Conservation (phyloP, 2,888 invertebrate species). For the Cheilosia pagana region DNA sequence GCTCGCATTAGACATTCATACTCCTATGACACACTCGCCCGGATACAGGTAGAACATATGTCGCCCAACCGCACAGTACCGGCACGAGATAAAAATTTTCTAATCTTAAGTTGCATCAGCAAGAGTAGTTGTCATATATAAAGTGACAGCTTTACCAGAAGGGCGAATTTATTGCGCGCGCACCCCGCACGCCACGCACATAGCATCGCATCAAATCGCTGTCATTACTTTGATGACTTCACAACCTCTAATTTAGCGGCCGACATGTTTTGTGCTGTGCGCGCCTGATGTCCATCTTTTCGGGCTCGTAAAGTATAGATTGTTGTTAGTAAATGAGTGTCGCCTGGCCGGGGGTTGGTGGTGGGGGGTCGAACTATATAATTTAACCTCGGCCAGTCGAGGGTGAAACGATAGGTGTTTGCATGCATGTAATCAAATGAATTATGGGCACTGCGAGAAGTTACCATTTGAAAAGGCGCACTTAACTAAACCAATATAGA, state of each 20-base stretch:
- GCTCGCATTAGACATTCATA: conserved; percentile 45
- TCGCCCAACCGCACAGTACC: conserved; percentile 46
- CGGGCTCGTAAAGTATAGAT: conserved; percentile 35
- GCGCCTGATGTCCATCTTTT: conserved; percentile 69
- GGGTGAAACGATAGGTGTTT: conserved; percentile 67
- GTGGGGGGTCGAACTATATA: conserved; percentile 44
- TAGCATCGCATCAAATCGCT: conserved; percentile 63
- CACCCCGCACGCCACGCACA: conserved; percentile 1
- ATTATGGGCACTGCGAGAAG: conserved; percentile 68
- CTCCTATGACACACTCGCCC: conserved; percentile 28
- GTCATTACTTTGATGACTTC: conserved; percentile 74
- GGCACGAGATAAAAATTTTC: conserved; percentile 68
- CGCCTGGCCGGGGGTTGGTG: conserved; percentile 27
- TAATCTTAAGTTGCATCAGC: conserved; percentile 72
- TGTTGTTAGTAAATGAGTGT: conserved; percentile 46
- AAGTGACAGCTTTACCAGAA: background rate
- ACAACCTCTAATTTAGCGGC: conserved; percentile 71
- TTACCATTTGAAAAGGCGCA: conserved; percentile 38
- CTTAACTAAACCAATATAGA: conserved; percentile 66
- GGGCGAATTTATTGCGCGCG: conserved; percentile 39
- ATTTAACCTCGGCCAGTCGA: conserved; percentile 68
- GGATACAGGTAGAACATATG: conserved; percentile 72
- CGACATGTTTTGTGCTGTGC: conserved; percentile 39
- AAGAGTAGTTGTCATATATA: conserved; percentile 24
- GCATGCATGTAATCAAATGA: conserved; percentile 74